A percentile compares a stretch with the other conserved stretches of the same genome.
phyloP scores from a whole-genome alignment of 2,888 invertebrate genomes.

The Artemia sinica region DNA sequence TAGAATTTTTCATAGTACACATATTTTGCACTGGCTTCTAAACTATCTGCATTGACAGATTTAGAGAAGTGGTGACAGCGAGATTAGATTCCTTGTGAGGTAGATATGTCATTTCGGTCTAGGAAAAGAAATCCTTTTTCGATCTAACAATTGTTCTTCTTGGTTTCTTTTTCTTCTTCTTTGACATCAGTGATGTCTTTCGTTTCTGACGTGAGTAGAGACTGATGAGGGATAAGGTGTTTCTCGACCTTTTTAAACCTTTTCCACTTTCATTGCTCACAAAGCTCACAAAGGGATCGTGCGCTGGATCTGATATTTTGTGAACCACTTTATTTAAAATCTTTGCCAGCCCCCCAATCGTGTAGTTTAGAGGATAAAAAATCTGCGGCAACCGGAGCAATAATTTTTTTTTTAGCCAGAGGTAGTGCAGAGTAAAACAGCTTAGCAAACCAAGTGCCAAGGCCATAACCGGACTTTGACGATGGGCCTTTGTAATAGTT shows the following conservation, averaged over 20 bases:
- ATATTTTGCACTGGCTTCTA: background rate
- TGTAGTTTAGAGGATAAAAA: background rate
- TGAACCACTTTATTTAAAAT: background rate
- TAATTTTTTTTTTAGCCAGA: background rate
- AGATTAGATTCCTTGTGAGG: background rate
- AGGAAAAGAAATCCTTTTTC: background rate
- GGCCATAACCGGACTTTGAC: background rate
- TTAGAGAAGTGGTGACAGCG: background rate
- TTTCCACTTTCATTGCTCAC: background rate
- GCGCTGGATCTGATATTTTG: background rate
- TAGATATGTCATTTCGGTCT: background rate
- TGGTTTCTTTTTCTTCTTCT: background rate
- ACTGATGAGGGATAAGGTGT: background rate
- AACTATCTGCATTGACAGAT: background rate
- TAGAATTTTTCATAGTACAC: background rate
- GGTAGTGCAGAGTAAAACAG: background rate
- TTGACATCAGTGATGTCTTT: background rate
- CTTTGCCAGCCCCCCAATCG: background rate
- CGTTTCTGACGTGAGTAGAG: background rate
- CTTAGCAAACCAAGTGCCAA: constrained; percentile 3
- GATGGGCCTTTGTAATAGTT: background rate
- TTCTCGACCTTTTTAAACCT: background rate
- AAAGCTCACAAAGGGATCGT: background rate
- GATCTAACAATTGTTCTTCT: background rate
- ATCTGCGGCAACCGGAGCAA: background rate